phyloP scores from a whole-genome alignment of 2,888 invertebrate species.

The Drosophila incognita region DNA sequence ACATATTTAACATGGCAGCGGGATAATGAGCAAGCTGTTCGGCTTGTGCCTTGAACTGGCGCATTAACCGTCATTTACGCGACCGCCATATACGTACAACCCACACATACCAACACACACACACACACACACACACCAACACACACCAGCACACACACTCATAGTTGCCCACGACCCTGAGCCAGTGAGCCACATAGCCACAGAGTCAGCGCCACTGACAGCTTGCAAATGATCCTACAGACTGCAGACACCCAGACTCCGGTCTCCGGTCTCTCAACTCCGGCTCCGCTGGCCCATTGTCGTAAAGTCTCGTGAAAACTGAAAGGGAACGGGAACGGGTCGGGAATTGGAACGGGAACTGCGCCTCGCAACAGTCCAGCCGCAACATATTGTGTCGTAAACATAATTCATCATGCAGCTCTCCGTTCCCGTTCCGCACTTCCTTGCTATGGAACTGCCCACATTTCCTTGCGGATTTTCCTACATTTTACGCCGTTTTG shows the following conservation, averaged over 20 bases:
- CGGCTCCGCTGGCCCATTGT: slow-evolving; percentile 55
- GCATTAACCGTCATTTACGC: slow-evolving; percentile 72
- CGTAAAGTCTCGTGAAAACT: slow-evolving; percentile 55
- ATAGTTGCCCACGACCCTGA: slow-evolving; percentile 1
- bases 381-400: slow-evolving; percentile 80
- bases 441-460: slow-evolving; percentile 38
- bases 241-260: slow-evolving; percentile 34
- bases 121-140: background rate
- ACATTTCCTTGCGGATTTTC: slow-evolving; percentile 75
- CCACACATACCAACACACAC: slow-evolving; percentile 1
- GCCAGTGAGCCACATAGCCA: slow-evolving; percentile 8
- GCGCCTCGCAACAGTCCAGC: slow-evolving; percentile 41
- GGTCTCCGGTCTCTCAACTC: background rate
- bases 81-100: slow-evolving; percentile 33
- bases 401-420: slow-evolving; percentile 79
- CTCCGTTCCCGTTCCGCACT: slow-evolving; percentile 29
- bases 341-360: background rate
- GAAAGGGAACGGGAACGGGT: background rate
- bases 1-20: slow-evolving; percentile 17
- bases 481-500: slow-evolving; percentile 74
- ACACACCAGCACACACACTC: slow-evolving; percentile 12
- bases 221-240: slow-evolving; percentile 71
- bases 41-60: slow-evolving; percentile 47
- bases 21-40: slow-evolving; percentile 48
- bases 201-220: slow-evolving; percentile 56